Conservation (phyloP, 2,888 invertebrate species). For the Thymelicus acteon region DNA sequence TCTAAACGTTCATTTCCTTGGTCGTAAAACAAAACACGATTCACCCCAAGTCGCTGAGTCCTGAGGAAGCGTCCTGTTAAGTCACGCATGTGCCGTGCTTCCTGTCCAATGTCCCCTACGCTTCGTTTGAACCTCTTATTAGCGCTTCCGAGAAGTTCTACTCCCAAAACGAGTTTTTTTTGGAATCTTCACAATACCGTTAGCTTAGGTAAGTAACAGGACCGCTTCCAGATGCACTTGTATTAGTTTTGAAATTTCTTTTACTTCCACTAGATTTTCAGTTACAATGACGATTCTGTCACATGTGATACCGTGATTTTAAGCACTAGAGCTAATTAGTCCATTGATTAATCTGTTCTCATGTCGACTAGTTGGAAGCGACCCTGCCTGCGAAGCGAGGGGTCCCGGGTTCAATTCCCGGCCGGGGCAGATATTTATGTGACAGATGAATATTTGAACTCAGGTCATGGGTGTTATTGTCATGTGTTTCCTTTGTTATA, state of each 20-base stretch:
- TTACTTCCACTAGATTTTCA: background rate
- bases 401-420: no score
- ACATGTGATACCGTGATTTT: no score
- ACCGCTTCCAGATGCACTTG: background rate
- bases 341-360: no score
- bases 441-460: no score
- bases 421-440: no score
- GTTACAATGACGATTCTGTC: background rate
- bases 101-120: constrained; percentile 69
- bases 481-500: no score
- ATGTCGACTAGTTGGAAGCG: no score
- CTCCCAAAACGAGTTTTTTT: constrained; percentile 18
- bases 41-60: constrained; percentile 48
- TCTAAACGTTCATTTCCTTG: constrained; percentile 5
- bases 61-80: constrained; percentile 79
- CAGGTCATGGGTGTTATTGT: no score
- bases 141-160: constrained; percentile 23
- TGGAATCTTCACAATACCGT: constrained; percentile 5
- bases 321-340: no score
- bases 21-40: constrained; percentile 2
- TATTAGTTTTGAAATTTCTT: background rate
- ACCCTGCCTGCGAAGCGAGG: no score
- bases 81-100: constrained; percentile 74
- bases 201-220: constrained; percentile 10
- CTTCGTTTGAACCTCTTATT: constrained; percentile 38